Evolutionary conservation across 2,888 invertebrate species (phyloP), one percentile per base, ranked within the genome.

Genomic region (Hyposoter dolosus): DNA sequence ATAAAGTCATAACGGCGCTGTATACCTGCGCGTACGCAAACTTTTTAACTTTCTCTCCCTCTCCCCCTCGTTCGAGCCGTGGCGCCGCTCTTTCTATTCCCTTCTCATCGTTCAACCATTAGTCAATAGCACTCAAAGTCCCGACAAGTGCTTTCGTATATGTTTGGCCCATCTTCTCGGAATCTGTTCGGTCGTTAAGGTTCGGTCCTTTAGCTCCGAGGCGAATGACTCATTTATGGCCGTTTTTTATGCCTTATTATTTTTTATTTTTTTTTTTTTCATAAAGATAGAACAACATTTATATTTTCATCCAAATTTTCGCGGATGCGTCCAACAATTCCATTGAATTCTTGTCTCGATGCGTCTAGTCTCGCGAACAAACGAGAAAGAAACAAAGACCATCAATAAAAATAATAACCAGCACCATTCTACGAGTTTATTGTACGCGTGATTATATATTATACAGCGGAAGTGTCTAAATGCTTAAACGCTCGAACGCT

Each of bases 381-480:
- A 56, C 56, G 23, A 23, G 23, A 23, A 23, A 50, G 47, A 3
- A 19, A 45, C 2, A 68, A 23, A 12, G 23, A 45, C 0, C 17
- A 28, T 45, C 5, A 69, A 35, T 63, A 71, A 71, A 40, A 45
- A 76, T 53, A 74, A 86, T 68, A 43, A 74, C 53, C n/a, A 68
- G 77, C 53, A 76, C 19, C 7, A n/a, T 43, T 23, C 23, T 53
- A 47, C 43, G 10, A 23, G 23, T 66, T 60, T 56, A 47, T 71
- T 78, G 28, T 45, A 84, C 66, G 28, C 47, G 68, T 82, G 77
- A 1, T 78, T 81, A 89, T 87, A 19, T 56, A 56, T 56, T 56
- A 60, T 60, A 88, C 79, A 87, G 88, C 92, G 93, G 92, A 93
- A 93, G 90, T 89, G 88, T 88, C 90, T 91, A 91, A 93, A 92